Evolutionary conservation across 2,113 vertebrate genomes (phyloP), one percentile per base, ranked within the genome.

Genomic region (Pipa parva): DNA sequence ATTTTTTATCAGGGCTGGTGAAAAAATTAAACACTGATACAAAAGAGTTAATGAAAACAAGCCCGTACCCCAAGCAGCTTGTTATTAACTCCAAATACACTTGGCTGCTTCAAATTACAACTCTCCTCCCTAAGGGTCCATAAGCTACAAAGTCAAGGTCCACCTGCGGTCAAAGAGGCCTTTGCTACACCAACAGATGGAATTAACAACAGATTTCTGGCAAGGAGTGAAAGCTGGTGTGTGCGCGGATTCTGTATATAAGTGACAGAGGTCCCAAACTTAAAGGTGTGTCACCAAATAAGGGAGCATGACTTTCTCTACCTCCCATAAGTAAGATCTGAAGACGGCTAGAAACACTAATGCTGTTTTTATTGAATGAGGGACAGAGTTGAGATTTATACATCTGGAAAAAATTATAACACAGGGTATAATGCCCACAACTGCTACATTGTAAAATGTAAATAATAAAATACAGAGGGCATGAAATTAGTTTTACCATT

Each of bases 21-120:
- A n/a, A n/a, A n/a, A n/a, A n/a, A n/a, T n/a, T n/a, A n/a, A n/a
- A n/a, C n/a, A n/a, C n/a, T n/a, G n/a, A n/a, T n/a, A n/a, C n/a
- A 20, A 22, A 49, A 24, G 46, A 12, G 46, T 49, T 49, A 49
- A 49, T 10, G 46, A 13, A 25, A 25, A 59, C 22, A 64, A 42
- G 36, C 29, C 4, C 10, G 13, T 39, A 31, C 21, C 81, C 82
- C 84, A 9, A 21, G 42, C 46, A 39, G 65, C 46, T 7, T 28
- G 65, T 28, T 59, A 29, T 4, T 9, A 57, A 20, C 37, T 18
- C 28, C 11, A 3, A 20, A 46, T 18, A 83, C 77, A 83, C 79
- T 77, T 77, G 76, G 81, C 87, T 90, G 88, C 81, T 90, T 88
- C 86, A 84, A 88, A 89, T 91, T 91, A 89, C 76, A 80, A 81